Base-by-base conservation (phyloP, 2,797 vertebrate species). In the Paratrypauchen microcephalus region DNA sequence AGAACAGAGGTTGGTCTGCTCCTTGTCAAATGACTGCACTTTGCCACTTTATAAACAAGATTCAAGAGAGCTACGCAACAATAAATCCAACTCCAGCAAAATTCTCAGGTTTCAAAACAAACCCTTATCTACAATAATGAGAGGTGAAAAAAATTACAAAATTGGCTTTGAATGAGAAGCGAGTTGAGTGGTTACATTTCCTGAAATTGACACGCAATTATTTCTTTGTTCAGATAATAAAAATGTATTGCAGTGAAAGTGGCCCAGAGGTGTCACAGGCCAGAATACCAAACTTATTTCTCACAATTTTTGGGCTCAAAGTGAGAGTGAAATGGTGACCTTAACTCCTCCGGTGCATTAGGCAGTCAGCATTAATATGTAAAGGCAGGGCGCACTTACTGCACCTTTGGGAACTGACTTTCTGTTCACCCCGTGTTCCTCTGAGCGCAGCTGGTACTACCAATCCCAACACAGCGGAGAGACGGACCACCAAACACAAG, bases 401-500 rank as follows among this genome's bases (percentile, higher is more conserved):
- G 63, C 72, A 72, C 71, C 68, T 61, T 56, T 66, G 68, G 68
- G 71, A 48, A 68, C 74, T 86, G 75, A 70, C 66, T 72, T 69
- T 57, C 1, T 60, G 71, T 71, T 81, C 67, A 80, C 67, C 66
- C 18, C 26, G 41, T 64, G 62, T 64, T 64, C 39, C 8, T 64
- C 23, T 48, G 41, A 48, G 23, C 61, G 7, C n/a, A n/a, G n/a
- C 41, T 3, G 23, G 63, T 65, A 77, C 68, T 30, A 59, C 65
- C 71, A 73, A 79, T 72, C 78, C 79, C 79, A 69, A 71, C 66
- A 66, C 70, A 62, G 61, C 61, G 70, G 63, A 59, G 61, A 63
- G 57, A 60, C 41, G 56, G 26, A 24, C 39, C 26, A 18, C 62
- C 11, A 41, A 15, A 45, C 41, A 45, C 15, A 15, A 45, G 13